phyloP scores from a whole-genome alignment of 2,888 invertebrate genomes.

The Protophormia terraenovae region DNA sequence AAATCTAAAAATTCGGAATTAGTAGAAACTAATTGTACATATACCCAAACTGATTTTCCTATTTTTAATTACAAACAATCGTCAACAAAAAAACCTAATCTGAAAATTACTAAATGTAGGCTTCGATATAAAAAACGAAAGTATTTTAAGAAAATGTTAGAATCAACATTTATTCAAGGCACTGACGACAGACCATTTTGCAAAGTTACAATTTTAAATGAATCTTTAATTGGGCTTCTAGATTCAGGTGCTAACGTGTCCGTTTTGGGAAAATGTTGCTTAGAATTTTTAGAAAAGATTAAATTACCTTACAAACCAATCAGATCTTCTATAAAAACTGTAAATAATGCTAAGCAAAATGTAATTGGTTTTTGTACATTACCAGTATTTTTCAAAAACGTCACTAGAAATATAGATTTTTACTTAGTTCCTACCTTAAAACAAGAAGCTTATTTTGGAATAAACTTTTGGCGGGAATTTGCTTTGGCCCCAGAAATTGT shows the following conservation, averaged over 20 bases:
- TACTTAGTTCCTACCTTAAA: conserved; percentile 10
- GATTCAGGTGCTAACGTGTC: conserved; percentile 22
- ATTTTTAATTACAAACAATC: not conserved
- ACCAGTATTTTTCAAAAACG: not conserved
- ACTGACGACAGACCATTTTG: conserved; percentile 22
- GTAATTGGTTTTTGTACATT: conserved; percentile 22
- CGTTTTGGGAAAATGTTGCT: not conserved
- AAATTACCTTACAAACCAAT: not conserved
- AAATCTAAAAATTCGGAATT: too few species aligned
- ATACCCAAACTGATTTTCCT: too few species aligned
- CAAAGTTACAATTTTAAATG: not conserved
- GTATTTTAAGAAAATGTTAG: not conserved
- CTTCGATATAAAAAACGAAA: not conserved
- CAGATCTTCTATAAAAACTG: not conserved
- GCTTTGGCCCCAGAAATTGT: not conserved
- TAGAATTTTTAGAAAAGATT: not conserved
- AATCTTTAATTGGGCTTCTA: not conserved
- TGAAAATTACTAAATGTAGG: not conserved
- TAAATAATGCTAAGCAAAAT: not conserved
- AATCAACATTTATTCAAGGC: not conserved
- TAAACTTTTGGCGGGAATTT: conserved; percentile 34
- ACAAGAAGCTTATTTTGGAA: conserved; percentile 3
- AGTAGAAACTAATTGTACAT: not conserved
- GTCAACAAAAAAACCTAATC: not conserved
- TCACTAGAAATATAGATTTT: not conserved